Conservation (phyloP, 2,113 vertebrate species). For the Bolborhynchus lineola region DNA sequence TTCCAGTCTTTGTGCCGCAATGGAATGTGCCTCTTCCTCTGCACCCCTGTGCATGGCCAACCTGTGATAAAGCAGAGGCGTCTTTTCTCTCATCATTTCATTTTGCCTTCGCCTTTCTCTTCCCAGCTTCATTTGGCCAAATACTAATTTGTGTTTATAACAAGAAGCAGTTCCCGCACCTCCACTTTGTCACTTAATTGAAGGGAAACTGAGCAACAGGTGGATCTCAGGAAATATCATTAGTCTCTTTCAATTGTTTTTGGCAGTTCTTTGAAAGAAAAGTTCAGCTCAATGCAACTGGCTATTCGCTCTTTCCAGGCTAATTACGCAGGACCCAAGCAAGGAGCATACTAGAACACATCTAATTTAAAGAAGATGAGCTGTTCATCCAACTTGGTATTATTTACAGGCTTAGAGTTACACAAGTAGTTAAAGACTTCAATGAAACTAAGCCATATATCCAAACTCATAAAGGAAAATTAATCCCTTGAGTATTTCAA, state of each 20-base stretch:
- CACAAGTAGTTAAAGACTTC: background rate
- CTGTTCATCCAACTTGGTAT: background rate
- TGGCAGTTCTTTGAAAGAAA: slow-evolving; percentile 49
- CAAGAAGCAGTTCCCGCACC: background rate
- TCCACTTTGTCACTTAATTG: slow-evolving; percentile 53
- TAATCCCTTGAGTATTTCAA: background rate
- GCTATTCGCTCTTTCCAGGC: background rate
- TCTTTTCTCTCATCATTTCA: slow-evolving; percentile 37
- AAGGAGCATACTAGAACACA: background rate
- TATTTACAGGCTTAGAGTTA: background rate
- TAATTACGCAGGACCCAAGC: slow-evolving; percentile 13
- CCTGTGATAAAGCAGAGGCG: slow-evolving; percentile 18
- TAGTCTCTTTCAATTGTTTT: slow-evolving; percentile 44
- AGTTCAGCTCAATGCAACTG: slow-evolving; percentile 19
- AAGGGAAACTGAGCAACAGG: slow-evolving; percentile 61
- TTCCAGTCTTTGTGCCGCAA: background rate
- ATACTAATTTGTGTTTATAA: slow-evolving; percentile 60
- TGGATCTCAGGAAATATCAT: slow-evolving; percentile 61
- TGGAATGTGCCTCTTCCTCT: slow-evolving; percentile 56
- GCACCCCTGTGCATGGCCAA: background rate
- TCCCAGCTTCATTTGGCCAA: background rate
- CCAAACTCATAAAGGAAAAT: background rate
- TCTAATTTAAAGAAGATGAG: slow-evolving; percentile 12
- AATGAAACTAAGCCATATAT: background rate
- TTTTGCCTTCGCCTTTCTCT: background rate